These are phyloP conservation scores for Caenorhabditis plicata DNA, from an alignment of 2,888 invertebrate genomes.

Conservation along the genomic window DNA sequence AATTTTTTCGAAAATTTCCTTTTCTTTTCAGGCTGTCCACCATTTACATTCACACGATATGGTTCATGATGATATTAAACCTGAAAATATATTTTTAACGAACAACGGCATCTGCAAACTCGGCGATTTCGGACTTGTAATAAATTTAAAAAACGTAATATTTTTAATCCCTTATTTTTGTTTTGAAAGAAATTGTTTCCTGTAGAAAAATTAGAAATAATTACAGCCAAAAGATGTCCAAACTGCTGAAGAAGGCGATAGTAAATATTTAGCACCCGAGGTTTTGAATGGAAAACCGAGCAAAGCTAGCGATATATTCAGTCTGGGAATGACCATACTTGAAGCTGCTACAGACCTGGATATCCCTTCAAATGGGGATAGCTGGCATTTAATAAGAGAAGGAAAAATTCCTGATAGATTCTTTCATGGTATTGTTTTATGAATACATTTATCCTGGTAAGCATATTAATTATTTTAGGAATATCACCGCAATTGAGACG, in stretches of 20 bases:
- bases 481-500: constrained; percentile 27
- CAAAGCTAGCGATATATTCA: constrained; percentile 75
- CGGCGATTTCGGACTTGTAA: constrained; percentile 77
- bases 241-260: constrained; percentile 73
- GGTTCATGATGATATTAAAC: constrained; percentile 79
- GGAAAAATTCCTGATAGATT: constrained; percentile 71
- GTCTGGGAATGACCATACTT: constrained; percentile 68
- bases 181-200: neutral
- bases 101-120: constrained; percentile 75
- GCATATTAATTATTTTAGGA: too few relatives aligned
- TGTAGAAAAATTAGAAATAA: too few relatives aligned
- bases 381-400: constrained; percentile 75
- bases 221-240: constrained; percentile 26
- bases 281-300: constrained; percentile 74
- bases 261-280: constrained; percentile 78
- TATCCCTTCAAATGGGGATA: constrained; percentile 74
- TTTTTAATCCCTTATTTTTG: constrained; percentile 12
- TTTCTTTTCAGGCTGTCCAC: constrained; percentile 71
- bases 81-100: constrained; percentile 77
- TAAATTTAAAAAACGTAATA: constrained; percentile 70
- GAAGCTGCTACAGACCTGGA: constrained; percentile 74
- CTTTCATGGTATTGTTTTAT: constrained; percentile 31
- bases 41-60: constrained; percentile 75
- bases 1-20: too few relatives aligned
- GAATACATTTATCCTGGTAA: too few relatives aligned